These are phyloP conservation scores for Tachina grossa DNA, from an alignment of 2,888 invertebrate genomes.

Conservation along the genomic window DNA sequence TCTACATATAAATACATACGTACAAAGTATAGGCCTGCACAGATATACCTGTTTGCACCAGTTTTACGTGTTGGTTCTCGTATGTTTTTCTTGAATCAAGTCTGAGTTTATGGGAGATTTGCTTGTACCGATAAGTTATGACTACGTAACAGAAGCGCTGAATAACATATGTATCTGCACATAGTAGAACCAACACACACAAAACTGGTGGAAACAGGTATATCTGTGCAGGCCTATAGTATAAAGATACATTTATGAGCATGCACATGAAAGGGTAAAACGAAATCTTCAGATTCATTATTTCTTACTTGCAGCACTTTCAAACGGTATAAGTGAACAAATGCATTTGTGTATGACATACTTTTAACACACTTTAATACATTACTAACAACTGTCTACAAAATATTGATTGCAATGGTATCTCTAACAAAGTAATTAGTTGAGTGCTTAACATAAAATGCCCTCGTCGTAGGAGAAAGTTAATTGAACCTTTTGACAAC, in stretches of 20 bases:
- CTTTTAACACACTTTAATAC: constrained; percentile 7
- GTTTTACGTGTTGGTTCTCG: too few relatives aligned
- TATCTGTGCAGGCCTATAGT: too few relatives aligned
- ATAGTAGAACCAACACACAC: too few relatives aligned
- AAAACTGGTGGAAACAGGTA: too few relatives aligned
- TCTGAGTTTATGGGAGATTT: too few relatives aligned
- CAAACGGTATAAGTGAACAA: background rate
- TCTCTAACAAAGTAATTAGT: background rate
- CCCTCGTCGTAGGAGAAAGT: constrained; percentile 5
- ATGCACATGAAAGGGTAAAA: constrained; percentile 11
- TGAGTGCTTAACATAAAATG: constrained; percentile 16
- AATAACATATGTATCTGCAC: too few relatives aligned
- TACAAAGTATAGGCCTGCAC: background rate
- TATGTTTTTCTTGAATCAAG: too few relatives aligned
- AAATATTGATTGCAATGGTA: background rate
- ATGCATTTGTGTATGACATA: constrained; percentile 18
- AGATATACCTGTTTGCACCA: background rate
- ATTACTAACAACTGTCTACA: background rate
- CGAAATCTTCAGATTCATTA: constrained; percentile 49
- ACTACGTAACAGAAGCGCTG: too few relatives aligned
- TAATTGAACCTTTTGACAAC: constrained; percentile 8
- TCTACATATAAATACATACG: background rate
- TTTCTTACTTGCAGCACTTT: constrained; percentile 34
- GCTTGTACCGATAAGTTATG: too few relatives aligned
- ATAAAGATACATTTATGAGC: background rate